phyloP scores from a whole-genome alignment of 2,797 vertebrate genomes.

The Neoniphon sammara region DNA sequence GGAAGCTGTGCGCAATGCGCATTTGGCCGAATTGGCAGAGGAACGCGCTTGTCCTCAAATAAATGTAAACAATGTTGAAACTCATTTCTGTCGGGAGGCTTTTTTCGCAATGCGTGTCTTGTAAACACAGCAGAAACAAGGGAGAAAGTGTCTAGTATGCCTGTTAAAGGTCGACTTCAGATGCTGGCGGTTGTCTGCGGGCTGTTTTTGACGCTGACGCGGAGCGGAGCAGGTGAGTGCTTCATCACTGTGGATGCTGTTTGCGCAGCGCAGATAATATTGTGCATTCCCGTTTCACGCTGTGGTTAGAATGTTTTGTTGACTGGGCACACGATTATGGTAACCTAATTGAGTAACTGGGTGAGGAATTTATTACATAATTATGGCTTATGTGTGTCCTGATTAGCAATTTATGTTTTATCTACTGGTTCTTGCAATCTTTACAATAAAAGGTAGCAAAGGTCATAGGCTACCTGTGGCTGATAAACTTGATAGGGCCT shows the following conservation, averaged over 20 bases:
- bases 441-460: conserved; percentile 10
- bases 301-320: neutral
- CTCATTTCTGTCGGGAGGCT: conserved; percentile 12
- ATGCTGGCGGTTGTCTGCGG: conserved; percentile 64
- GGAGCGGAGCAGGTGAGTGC: conserved; percentile 78
- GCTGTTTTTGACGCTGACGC: conserved; percentile 58
- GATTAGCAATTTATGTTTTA: neutral
- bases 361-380: neutral
- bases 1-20: conserved; percentile 52
- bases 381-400: neutral
- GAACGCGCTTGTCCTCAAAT: conserved; percentile 36
- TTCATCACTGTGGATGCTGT: conserved; percentile 7
- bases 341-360: neutral
- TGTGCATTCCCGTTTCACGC: neutral
- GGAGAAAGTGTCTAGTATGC: conserved; percentile 48
- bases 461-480: conserved; percentile 7
- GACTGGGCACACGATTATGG: neutral
- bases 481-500: conserved; percentile 24
- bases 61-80: conserved; percentile 46
- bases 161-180: conserved; percentile 34
- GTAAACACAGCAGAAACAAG: conserved; percentile 26
- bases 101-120: conserved; percentile 23
- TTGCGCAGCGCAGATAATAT: conserved; percentile 1
- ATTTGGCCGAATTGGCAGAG: conserved; percentile 20
- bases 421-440: neutral